phyloP scores from a whole-genome alignment of 2,888 invertebrate species.

The Agrotis puta region DNA sequence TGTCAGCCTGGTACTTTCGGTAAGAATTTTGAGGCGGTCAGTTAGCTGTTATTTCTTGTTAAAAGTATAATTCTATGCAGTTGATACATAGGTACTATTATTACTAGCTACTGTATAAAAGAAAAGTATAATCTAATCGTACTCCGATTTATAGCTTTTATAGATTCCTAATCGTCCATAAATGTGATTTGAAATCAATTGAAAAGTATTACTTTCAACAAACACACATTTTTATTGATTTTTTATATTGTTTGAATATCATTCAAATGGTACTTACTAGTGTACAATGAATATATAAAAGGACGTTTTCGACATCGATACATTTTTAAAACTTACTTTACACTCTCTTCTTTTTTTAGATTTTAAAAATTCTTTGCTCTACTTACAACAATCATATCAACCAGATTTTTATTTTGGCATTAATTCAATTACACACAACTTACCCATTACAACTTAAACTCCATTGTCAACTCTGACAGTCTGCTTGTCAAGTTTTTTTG shows the following conservation, averaged over 20 bases:
- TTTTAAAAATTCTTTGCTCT: too few relatives aligned
- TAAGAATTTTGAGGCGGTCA: not conserved
- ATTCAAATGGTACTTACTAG: slow-evolving; percentile 3
- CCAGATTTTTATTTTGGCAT: too few relatives aligned
- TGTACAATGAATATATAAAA: slow-evolving; percentile 5
- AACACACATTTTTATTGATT: not conserved
- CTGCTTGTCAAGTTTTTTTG: too few relatives aligned
- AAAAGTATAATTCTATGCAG: too few relatives aligned
- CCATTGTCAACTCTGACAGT: too few relatives aligned
- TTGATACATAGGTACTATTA: too few relatives aligned
- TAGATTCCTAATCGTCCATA: not conserved
- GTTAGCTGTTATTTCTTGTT: not conserved
- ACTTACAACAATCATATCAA: too few relatives aligned
- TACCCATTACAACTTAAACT: too few relatives aligned
- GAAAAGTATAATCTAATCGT: too few relatives aligned
- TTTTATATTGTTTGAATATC: not conserved
- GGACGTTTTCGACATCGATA: slow-evolving; percentile 48
- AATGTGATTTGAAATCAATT: not conserved
- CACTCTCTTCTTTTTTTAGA: too few relatives aligned
- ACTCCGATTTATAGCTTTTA: not conserved
- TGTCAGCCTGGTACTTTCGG: not conserved
- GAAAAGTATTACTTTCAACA: not conserved
- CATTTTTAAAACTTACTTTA: not conserved
- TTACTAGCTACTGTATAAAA: too few relatives aligned
- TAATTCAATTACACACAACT: too few relatives aligned